Evolutionary conservation across 1,140 invertebrate species (phyloP), one percentile per base, ranked within the genome.

Genomic region (Neodiprion fabricii): DNA sequence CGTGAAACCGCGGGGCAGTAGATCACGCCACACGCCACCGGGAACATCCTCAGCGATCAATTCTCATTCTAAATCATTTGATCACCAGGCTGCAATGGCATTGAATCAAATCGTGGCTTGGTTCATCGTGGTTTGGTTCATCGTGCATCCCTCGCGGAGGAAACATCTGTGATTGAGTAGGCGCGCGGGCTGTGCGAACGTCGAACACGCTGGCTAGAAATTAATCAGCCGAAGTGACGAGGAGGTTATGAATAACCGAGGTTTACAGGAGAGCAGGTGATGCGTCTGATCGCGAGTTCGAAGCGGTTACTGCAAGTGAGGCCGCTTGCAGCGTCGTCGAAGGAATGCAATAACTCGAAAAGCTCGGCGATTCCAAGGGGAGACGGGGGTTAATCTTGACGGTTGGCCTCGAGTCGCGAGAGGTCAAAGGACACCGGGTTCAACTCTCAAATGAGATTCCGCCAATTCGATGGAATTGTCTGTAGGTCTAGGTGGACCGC

Each of bases 311-410:
- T 5, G 28, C 28, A 4, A 40, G 28, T 1, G 5, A 40, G 28
- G 28, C 28, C 2, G 28, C 28, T 2, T 40, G 28, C 28, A 40
- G 28, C 28, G 28, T 1, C 5, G 28, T 40, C 28, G 5, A 61
- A 17, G n/a, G 53, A 61, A 61, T 61, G 53, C 53, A 61, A 61
- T 61, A 61, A 61, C 53, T 61, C 53, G 53, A 61, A 61, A 61
- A 61, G 11, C 53, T 61, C 53, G n/a, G 9, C 53, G 53, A 61
- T 61, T 61, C 53, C 5, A 61, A 61, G 53, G 4, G n/a, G 28
- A 2, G 28, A 40, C 28, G 28, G 28, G 28, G 53, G 53, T 61
- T 61, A 61, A 61, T 61, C 53, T 61, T 17, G 9, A 17, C 53
- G 53, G 53, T 61, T 61, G 53, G 5, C n/a, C 53, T 61, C 53